These are phyloP conservation scores for Pygoscelis adeliae DNA, from an alignment of 2,113 vertebrate genomes.

Conservation along the genomic window DNA sequence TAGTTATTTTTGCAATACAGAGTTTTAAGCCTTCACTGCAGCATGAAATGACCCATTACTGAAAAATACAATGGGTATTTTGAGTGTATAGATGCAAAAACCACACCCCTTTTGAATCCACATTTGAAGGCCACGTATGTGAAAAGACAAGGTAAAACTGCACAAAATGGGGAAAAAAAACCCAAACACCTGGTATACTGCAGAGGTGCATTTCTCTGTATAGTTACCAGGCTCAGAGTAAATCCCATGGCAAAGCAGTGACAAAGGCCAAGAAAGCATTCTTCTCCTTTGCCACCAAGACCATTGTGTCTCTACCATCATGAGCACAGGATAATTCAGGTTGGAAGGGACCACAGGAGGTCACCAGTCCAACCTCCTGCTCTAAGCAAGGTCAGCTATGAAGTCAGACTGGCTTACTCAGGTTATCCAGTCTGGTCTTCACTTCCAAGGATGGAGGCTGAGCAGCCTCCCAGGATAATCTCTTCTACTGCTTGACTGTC, in stretches of 20 bases:
- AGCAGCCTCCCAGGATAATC: neutral
- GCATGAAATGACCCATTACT: neutral
- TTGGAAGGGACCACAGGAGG: neutral
- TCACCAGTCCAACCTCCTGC: neutral
- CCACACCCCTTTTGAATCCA: neutral
- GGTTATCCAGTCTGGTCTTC: neutral
- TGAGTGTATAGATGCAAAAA: neutral
- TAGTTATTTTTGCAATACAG: neutral
- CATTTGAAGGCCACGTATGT: neutral
- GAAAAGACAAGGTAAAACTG: neutral
- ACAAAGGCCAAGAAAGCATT: neutral
- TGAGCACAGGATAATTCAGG: neutral
- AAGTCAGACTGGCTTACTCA: neutral
- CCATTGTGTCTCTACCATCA: neutral
- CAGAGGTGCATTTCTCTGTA: neutral
- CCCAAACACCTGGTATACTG: neutral
- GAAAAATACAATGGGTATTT: neutral
- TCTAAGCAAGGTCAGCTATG: neutral
- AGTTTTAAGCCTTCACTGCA: neutral
- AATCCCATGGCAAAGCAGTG: neutral
- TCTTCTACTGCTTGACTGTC: neutral
- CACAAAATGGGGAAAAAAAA: neutral
- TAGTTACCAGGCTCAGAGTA: neutral
- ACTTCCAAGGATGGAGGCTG: neutral
- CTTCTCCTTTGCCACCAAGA: neutral